phyloP scores from a whole-genome alignment of 2,113 vertebrate species.

The Odontophorus gujanensis region DNA sequence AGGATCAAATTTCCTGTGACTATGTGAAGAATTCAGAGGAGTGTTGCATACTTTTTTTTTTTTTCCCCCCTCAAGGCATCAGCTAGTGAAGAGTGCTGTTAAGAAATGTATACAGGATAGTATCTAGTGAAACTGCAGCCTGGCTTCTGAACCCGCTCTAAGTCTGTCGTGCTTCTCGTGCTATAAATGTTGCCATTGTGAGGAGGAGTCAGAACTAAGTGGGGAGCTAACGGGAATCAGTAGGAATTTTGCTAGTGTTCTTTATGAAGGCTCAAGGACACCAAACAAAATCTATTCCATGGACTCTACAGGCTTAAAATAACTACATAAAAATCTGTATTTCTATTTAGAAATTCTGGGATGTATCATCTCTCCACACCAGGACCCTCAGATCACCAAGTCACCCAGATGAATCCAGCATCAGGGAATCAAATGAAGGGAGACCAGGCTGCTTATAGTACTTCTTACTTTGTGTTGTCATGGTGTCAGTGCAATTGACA shows the following conservation, averaged over 20 bases:
- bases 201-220: neutral
- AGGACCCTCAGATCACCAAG: neutral
- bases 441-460: neutral
- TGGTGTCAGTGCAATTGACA: neutral
- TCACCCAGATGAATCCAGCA: neutral
- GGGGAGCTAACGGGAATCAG: neutral
- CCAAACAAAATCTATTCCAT: neutral
- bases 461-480: neutral
- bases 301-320: neutral
- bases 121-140: neutral
- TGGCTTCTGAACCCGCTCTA: neutral
- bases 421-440: neutral
- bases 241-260: neutral
- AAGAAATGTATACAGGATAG: neutral
- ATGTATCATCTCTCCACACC: neutral
- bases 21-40: neutral
- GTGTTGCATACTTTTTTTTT: neutral
- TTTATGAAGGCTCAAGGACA: neutral
- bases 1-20: constrained; percentile 20
- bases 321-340: neutral
- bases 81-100: neutral
- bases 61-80: neutral
- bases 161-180: neutral
- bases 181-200: neutral
- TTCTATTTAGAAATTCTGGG: neutral